Evolutionary conservation across 2,113 vertebrate species (phyloP), one percentile per base, ranked within the genome.

Genomic region (Puntigrus tetrazona): DNA sequence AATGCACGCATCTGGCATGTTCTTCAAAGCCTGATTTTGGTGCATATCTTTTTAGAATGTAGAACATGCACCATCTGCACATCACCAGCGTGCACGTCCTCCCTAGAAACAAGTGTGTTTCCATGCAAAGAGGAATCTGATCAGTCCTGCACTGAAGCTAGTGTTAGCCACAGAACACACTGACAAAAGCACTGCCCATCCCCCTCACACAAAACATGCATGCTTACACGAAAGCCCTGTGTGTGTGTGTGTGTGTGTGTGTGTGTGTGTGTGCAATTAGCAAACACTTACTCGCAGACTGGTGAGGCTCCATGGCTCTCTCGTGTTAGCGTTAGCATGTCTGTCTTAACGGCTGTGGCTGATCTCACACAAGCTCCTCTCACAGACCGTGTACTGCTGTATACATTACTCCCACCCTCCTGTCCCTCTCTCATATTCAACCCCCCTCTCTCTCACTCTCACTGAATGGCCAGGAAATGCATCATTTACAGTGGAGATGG

Each of bases 181-280:
- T 36, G 57, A 87, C 80, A 87, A 89, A 77, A 81, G 43, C 80
- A 72, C n/a, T 45, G 52, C 82, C 86, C 88, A 78, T 83, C 86
- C 83, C 86, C 84, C 86, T 16, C 18, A 16, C 82, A 18, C 29
- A 47, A 63, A 52, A 63, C 10, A 75, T 36, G 20, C 29, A 36
- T 65, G 38, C 11, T 36, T 70, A 67, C 16, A 67, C 0, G 38
- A 67, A 31, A 57, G 34, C 20, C 78, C 25, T 0, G 34, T 29
- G n/a, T 77, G 10, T 50, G 22, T 78, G 75, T n/a, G n/a, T n/a
- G n/a, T n/a, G n/a, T n/a, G n/a, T n/a, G n/a, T n/a, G n/a, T n/a
- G n/a, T n/a, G n/a, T 0, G 34, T 29, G n/a, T 77, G 10, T 50
- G 22, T 78, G 75, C 31, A 43, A 57, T 78, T 81, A 86, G 65